Evolutionary conservation across 1,140 invertebrate genomes (phyloP), one percentile per base, ranked within the genome.

Genomic region (Dendrolimus kikuchii): DNA sequence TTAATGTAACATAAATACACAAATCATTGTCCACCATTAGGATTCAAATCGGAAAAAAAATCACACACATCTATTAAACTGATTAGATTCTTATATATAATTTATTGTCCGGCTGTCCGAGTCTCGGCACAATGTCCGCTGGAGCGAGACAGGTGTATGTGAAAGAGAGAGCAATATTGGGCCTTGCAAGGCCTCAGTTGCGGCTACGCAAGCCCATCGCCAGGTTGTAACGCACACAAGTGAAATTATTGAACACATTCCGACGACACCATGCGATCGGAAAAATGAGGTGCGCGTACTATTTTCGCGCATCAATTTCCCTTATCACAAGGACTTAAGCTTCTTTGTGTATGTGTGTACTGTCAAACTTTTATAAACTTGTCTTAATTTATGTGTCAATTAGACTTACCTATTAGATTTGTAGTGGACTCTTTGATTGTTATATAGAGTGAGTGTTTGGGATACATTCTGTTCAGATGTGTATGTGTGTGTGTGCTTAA

Each of bases 181-280:
- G 78, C 82, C 82, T 86, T 86, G 82, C 82, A 83, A 86, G 82
- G 82, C 83, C 78, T 82, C 69, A 86, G 82, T 86, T 79, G 82
- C 74, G 77, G 75, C 66, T 68, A 79, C 74, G 77, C 76, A 81
- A 77, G 69, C 74, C 66, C 70, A 67, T 74, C 56, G 74, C 71
- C 72, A 79, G 71, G 76, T 84, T 79, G 80, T 80, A 62, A 76
- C 71, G 60, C 75, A 81, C 77, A 74, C 70, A 62, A 43, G 64
- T 63, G 66, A 64, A 66, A 54, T 57, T 44, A 43, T 54, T 62
- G 53, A 67, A 69, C 69, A 66, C 70, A 60, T 57, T 66, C 57
- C 60, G 54, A 50, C 59, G 49, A 64, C 67, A 23, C 3, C 23
- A 23, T 23, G 66, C 75, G 75, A 75, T 75, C 53, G 56, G 62